A percentile compares a stretch with the other conserved stretches of the same genome.
Evolutionary conservation across 2,113 vertebrate species (phyloP).

Genomic region (Hydrochoerus hydrochaeris): DNA sequence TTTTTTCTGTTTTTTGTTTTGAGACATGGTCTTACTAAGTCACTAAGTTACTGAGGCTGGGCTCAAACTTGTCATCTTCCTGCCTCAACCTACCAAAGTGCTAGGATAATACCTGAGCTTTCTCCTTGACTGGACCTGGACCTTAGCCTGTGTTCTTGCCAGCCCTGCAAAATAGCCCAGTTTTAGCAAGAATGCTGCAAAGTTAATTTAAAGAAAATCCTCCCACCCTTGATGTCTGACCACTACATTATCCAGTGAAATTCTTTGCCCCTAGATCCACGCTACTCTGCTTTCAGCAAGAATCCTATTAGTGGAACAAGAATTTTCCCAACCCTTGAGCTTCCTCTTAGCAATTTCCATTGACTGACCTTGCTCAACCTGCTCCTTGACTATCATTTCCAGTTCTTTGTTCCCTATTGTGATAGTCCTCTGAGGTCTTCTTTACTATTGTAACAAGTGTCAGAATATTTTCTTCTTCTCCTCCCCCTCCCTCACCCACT

Average conservation of each 20-base stretch:
- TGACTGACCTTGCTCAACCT: background rate
- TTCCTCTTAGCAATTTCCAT: background rate
- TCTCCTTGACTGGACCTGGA: background rate
- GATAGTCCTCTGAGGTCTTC: background rate
- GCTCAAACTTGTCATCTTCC: background rate
- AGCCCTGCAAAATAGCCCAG: background rate
- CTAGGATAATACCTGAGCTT: background rate
- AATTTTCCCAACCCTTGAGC: background rate
- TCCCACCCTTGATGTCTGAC: background rate
- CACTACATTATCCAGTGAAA: background rate
- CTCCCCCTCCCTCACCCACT: background rate
- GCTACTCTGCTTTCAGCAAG: background rate
- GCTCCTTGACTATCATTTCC: background rate
- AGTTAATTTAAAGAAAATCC: background rate
- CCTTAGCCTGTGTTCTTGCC: background rate
- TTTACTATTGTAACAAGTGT: background rate
- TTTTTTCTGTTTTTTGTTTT: background rate
- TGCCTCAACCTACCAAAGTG: background rate
- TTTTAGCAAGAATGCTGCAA: background rate
- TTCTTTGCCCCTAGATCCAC: background rate
- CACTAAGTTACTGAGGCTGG: background rate
- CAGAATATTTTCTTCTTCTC: background rate
- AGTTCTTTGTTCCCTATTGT: background rate
- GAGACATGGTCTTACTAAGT: background rate
- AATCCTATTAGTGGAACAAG: background rate